Evolutionary conservation across 2,888 invertebrate genomes (phyloP).

Genomic region (Lithosia quadra): DNA sequence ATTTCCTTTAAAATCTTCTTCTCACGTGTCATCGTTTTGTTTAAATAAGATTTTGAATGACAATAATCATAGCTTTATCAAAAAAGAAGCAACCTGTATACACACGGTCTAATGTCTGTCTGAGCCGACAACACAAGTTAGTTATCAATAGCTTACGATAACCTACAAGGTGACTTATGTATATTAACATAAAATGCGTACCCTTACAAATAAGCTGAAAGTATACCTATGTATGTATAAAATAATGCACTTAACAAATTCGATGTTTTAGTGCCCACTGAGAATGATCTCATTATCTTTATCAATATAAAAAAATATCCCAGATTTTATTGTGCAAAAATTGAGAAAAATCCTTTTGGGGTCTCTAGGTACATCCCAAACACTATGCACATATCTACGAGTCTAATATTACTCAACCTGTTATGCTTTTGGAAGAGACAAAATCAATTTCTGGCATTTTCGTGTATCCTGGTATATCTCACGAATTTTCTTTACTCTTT

Average conservation of each 20-base stretch:
- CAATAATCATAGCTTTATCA: not conserved
- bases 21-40: no score
- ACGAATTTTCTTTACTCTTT: not conserved
- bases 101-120: not conserved
- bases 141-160: constrained; percentile 37
- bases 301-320: no score
- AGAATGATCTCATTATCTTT: no score
- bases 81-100: constrained; percentile 26
- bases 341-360: no score
- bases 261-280: not conserved
- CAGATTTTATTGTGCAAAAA: no score
- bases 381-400: not conserved
- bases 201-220: not conserved
- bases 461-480: not conserved
- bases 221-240: no score
- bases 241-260: no score
- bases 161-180: constrained; percentile 17
- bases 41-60: no score
- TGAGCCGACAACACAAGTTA: constrained; percentile 41
- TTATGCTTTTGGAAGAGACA: no score
- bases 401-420: not conserved
- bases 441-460: not conserved
- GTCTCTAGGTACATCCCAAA: no score
- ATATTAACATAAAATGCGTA: not conserved
- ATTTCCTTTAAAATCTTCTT: no score